Base-by-base conservation (phyloP, 1,140 invertebrate species). In the Drosophila grimshawi region DNA sequence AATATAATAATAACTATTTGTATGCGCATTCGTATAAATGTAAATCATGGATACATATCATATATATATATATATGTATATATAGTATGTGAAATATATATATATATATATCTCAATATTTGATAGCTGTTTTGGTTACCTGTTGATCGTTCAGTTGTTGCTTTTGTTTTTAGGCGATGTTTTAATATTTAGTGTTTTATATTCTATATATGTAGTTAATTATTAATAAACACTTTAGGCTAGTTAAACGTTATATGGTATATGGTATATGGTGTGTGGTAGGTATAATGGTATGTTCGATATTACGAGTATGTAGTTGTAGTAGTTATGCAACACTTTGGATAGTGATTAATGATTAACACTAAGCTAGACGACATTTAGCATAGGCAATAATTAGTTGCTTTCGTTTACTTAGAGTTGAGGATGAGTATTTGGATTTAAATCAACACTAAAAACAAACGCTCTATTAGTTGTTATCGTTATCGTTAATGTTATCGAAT, bases 371-470 rank as follows among this genome's bases (percentile, higher is more conserved):
- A 86, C 79, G 76, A 86, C 83, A 88, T 88, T 79, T 88, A 83
- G 83, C 83, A 88, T 83, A 86, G 83, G 85, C 78, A 82, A 80
- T 83, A 63, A 68, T 86, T 88, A 88, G 85, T 88, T 88, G 85
- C 83, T 88, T 88, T 88, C 82, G 82, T 86, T 83, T 73, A 80
- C 72, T 75, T 64, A 65, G 49, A 64, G 11, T 33, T 35, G 30
- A 70, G 71, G 66, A 86, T 82, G 76, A 76, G 66, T 68, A 68
- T 78, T 69, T 66, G 59, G 52, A 63, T 51, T 76, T 10, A 27
- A 35, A 67, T 43, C 70, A 83, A 61, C 81, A 73, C 80, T 85
- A 86, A 19, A 19, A 19, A 86, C 82, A 86, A 86, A 86, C 70
- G 71, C 52, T 76, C 56, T 56, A 64, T 53, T 51, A 37, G 37